Conservation (phyloP, 2,113 vertebrate species). For the Numida meleagris region DNA sequence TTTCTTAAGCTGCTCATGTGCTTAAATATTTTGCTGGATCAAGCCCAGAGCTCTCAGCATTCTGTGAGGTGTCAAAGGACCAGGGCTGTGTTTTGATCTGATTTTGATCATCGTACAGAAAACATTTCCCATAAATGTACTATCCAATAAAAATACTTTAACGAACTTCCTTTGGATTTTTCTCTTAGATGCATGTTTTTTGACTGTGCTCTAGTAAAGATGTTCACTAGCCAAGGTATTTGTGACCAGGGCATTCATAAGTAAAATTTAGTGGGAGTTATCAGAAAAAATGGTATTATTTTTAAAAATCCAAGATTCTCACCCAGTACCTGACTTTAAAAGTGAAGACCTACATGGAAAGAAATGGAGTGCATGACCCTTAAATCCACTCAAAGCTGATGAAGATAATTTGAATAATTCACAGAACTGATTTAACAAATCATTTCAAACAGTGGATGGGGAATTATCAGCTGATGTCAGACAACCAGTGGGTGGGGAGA, state of each 20-base stretch:
- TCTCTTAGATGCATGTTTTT: background rate
- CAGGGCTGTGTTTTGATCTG: background rate
- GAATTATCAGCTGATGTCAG: slow-evolving; percentile 40
- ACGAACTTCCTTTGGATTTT: background rate
- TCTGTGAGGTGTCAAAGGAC: slow-evolving; percentile 28
- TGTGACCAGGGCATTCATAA: background rate
- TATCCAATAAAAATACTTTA: background rate
- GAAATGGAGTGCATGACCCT: background rate
- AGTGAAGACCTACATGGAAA: background rate
- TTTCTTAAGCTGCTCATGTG: slow-evolving; percentile 30
- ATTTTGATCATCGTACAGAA: slow-evolving; percentile 5
- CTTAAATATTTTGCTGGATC: slow-evolving; percentile 38
- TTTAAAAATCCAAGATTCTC: background rate
- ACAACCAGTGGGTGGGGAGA: background rate
- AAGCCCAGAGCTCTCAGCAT: slow-evolving; percentile 10
- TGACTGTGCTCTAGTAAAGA: background rate
- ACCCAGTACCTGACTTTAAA: background rate
- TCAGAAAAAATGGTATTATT: slow-evolving; percentile 15
- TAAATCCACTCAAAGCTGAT: background rate
- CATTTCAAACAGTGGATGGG: slow-evolving; percentile 29
- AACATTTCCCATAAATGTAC: background rate
- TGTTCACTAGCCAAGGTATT: background rate
- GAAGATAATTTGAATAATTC: slow-evolving; percentile 7
- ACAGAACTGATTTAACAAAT: slow-evolving; percentile 28
- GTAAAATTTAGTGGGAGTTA: background rate